A percentile compares a stretch with the other conserved stretches of the same genome.
Conservation (phyloP, 2,113 vertebrate genomes). For the Aldabrachelys gigantea region DNA sequence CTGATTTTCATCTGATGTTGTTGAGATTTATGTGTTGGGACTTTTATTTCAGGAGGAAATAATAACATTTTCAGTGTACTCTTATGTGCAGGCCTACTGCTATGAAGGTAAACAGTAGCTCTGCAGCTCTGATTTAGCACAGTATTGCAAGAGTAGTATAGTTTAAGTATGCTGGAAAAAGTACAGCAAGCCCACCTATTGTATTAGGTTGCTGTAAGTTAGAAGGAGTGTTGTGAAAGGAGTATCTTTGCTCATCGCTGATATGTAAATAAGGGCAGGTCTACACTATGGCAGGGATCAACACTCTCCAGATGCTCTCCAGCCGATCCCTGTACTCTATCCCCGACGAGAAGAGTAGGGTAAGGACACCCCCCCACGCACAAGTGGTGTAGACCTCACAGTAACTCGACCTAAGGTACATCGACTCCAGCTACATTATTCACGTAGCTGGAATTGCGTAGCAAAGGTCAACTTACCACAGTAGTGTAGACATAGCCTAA, state of each 20-base stretch:
- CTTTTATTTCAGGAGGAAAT: conserved; percentile 6
- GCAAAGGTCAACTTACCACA: too few species aligned
- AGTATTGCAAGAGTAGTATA: not conserved
- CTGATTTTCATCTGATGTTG: conserved; percentile 18
- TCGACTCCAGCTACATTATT: too few species aligned
- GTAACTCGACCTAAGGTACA: too few species aligned
- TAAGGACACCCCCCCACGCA: too few species aligned
- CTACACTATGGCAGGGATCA: too few species aligned
- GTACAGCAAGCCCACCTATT: not conserved
- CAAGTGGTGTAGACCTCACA: too few species aligned
- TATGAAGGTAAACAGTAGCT: not conserved
- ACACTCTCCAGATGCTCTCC: too few species aligned
- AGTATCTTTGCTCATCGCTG: not conserved
- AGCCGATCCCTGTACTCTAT: too few species aligned
- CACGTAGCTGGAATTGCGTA: too few species aligned
- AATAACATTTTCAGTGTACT: not conserved
- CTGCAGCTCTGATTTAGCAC: not conserved
- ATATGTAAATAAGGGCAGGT: not conserved
- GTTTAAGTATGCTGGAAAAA: not conserved
- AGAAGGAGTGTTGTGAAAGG: not conserved
- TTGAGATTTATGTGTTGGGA: conserved; percentile 10
- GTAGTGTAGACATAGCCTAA: too few species aligned
- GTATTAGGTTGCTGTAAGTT: not conserved
- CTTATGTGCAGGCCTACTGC: not conserved
- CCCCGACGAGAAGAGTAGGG: too few species aligned